These are phyloP conservation scores for Venturia canescens DNA, from an alignment of 1,140 invertebrate genomes.

Conservation along the genomic window DNA sequence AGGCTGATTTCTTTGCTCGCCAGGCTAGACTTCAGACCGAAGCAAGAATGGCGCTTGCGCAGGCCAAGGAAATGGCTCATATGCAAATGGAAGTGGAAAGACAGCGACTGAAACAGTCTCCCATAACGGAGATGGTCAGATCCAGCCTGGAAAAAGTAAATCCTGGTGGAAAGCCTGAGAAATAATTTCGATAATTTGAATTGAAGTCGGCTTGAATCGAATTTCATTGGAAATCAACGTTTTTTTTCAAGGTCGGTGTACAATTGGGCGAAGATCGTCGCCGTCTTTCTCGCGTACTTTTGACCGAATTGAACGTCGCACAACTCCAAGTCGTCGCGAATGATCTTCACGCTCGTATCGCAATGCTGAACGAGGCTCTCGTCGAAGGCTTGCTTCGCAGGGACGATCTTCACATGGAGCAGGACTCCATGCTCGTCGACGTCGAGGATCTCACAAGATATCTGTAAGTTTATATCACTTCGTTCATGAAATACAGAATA, in stretches of 20 bases:
- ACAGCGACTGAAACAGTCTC: constrained; percentile 87
- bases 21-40: constrained; percentile 93
- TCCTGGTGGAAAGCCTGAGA: too few relatives aligned
- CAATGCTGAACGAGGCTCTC: constrained; percentile 91
- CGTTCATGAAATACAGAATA: constrained; percentile 14
- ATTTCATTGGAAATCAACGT: too few relatives aligned
- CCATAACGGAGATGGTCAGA: constrained; percentile 90
- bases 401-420: constrained; percentile 97
- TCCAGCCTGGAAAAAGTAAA: constrained; percentile 84
- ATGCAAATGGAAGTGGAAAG: constrained; percentile 96
- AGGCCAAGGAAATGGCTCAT: constrained; percentile 93
- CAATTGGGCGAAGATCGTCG: constrained; percentile 88
- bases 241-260: constrained; percentile 83
- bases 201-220: too few relatives aligned
- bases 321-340: constrained; percentile 97
- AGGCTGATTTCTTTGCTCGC: constrained; percentile 87
- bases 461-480: constrained; percentile 81
- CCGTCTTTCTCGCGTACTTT: constrained; percentile 87
- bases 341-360: constrained; percentile 95
- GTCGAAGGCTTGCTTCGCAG: constrained; percentile 91
- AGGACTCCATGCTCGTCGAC: constrained; percentile 97
- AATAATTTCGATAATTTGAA: too few relatives aligned
- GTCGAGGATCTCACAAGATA: constrained; percentile 97
- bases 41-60: constrained; percentile 91
- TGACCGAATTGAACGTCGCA: constrained; percentile 96